phyloP scores from a whole-genome alignment of 2,797 vertebrate genomes.

The Heteromormyrus szaboi region DNA sequence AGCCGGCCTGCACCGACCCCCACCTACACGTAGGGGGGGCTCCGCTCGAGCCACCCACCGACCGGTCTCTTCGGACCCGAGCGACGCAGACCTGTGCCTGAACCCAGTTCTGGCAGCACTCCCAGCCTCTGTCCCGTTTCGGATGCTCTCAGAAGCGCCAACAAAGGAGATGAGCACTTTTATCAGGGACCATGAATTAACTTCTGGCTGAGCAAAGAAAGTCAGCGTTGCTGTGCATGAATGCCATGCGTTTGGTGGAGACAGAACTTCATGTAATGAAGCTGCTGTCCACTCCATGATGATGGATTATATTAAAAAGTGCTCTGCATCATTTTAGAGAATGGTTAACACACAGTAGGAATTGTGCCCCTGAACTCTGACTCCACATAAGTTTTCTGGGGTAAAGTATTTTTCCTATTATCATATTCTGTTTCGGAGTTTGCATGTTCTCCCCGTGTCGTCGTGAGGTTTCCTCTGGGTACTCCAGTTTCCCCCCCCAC shows the following conservation, averaged over 20 bases:
- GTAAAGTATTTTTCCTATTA: not conserved
- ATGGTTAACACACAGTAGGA: not conserved
- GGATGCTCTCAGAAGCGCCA: not conserved
- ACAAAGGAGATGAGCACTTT: not conserved
- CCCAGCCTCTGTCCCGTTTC: not conserved
- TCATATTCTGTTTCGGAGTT: not conserved
- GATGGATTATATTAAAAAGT: not conserved
- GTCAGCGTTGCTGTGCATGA: not conserved
- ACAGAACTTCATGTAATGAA: not conserved
- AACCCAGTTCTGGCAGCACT: not conserved
- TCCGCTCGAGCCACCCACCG: not conserved
- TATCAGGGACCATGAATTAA: not conserved
- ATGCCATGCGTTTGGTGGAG: not conserved
- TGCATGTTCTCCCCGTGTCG: not conserved
- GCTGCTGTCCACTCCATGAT: not conserved
- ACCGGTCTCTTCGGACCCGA: not conserved
- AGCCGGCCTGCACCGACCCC: not conserved
- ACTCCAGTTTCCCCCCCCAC: not conserved
- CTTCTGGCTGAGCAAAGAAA: not conserved
- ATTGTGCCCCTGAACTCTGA: not conserved
- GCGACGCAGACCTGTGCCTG: not conserved
- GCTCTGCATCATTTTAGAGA: not conserved
- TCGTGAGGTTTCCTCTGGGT: not conserved
- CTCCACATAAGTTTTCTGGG: not conserved
- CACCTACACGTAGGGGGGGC: not conserved